Base-by-base conservation (phyloP, 2,113 vertebrate species). In the Apaloderma vittatum region DNA sequence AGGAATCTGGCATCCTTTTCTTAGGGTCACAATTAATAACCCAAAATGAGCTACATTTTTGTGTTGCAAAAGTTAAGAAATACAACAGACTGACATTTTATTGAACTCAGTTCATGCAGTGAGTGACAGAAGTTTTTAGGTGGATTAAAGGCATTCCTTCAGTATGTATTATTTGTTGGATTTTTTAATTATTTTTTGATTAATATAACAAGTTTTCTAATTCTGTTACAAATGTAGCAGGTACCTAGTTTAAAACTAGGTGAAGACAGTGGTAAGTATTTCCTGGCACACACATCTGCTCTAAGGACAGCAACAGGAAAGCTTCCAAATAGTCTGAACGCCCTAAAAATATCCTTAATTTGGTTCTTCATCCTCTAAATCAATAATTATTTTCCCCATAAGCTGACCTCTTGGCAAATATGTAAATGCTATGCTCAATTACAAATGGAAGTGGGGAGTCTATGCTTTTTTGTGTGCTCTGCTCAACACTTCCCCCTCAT, bases 401-500 rank as follows among this genome's bases (percentile, higher is more conserved):
- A 72, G 12, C 1, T 5, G 8, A 26, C 3, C 63, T 29, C 22
- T 80, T 89, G 65, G 24, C 3, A 89, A 70, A 78, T 63, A 57
- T 36, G 34, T 9, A 75, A 46, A 52, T 46, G 17, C 11, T 80
- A 11, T 2, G 0, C 32, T 67, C 36, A 55, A 72, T 34, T 8
- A 26, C 32, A 57, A 80, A n/a, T 26, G 26, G 34, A 58, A 59
- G 17, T 4, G 3, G 15, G 3, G 8, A 4, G 2, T 24, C 6
- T 22, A 10, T 1, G 3, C 9, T 80, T 9, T 9, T 17, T 79
- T 8, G 1, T 51, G 6, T 1, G 11, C 8, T 85, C 26, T 55
- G 24, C 49, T 88, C 43, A 74, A 9, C 11, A 52, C 5, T 59
- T 72, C 34, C 9, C 5, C 68, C 15, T 65, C 1, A 0, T 21